These are phyloP conservation scores for Selenia dentaria DNA, from an alignment of 2,888 invertebrate species.

Conservation along the genomic window DNA sequence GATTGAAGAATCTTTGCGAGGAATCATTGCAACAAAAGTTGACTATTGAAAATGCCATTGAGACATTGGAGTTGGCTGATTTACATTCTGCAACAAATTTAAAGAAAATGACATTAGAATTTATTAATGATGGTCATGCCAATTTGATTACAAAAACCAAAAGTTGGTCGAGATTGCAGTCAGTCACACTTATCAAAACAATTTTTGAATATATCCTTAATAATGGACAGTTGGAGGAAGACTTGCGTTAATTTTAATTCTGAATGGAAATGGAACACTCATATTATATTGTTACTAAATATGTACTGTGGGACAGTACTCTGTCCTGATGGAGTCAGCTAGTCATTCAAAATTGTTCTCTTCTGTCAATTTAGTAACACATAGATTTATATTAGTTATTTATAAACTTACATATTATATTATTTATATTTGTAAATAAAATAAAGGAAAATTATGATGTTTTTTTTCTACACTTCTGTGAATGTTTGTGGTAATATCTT, in stretches of 20 bases:
- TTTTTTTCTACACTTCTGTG: no score
- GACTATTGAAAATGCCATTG: constrained; percentile 75
- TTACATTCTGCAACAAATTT: constrained; percentile 68
- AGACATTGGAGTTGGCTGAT: constrained; percentile 71
- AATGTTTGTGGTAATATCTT: no score
- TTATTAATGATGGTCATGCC: constrained; percentile 76
- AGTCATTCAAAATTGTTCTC: no score
- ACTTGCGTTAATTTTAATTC: constrained; percentile 10
- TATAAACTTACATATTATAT: no score
- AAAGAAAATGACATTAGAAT: constrained; percentile 67
- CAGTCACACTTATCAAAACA: constrained; percentile 68
- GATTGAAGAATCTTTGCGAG: constrained; percentile 71
- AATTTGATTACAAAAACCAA: constrained; percentile 71
- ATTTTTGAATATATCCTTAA: constrained; percentile 74
- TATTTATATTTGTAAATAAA: no score
- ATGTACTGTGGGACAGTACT: no score
- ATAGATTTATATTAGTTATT: no score
- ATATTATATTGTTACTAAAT: no score
- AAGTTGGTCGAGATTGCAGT: constrained; percentile 70
- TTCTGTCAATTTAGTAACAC: no score
- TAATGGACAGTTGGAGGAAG: constrained; percentile 64
- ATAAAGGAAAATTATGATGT: no score
- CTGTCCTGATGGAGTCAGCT: no score
- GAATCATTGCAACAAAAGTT: constrained; percentile 72
- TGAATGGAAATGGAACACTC: not conserved